Percentiles rank a stretch among this genome's conserved stretches.
Evolutionary conservation across 2,113 vertebrate genomes (phyloP).

Genomic region (Entomyzon cyanotis): DNA sequence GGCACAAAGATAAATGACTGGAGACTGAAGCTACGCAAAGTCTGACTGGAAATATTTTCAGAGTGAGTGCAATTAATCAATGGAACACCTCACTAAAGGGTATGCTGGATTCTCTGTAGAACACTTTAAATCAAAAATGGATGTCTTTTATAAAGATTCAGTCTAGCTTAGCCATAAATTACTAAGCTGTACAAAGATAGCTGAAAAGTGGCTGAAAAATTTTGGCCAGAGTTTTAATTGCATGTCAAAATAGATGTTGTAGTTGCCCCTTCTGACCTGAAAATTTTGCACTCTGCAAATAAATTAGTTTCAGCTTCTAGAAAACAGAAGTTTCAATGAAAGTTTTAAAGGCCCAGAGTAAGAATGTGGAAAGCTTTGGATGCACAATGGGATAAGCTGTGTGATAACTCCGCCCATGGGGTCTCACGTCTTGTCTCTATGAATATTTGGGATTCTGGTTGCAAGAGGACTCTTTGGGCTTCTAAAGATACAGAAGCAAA

Average conservation of each 20-base stretch:
- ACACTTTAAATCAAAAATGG: slow-evolving; percentile 40
- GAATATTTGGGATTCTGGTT: neutral
- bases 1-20: slow-evolving; percentile 24
- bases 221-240: slow-evolving; percentile 1
- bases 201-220: neutral
- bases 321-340: neutral
- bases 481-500: neutral
- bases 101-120: neutral
- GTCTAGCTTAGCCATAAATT: slow-evolving; percentile 33
- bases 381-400: neutral
- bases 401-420: neutral
- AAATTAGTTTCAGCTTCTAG: neutral
- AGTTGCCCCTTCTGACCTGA: neutral
- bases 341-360: neutral
- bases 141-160: slow-evolving; percentile 5
- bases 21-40: slow-evolving; percentile 29
- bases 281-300: neutral
- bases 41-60: slow-evolving; percentile 50
- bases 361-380: neutral
- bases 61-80: slow-evolving; percentile 46
- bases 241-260: neutral
- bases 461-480: neutral
- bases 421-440: neutral
- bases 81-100: slow-evolving; percentile 29
- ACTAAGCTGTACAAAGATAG: neutral